Conservation (phyloP, 2,888 invertebrate genomes). For the Eupithecia dodoneata region DNA sequence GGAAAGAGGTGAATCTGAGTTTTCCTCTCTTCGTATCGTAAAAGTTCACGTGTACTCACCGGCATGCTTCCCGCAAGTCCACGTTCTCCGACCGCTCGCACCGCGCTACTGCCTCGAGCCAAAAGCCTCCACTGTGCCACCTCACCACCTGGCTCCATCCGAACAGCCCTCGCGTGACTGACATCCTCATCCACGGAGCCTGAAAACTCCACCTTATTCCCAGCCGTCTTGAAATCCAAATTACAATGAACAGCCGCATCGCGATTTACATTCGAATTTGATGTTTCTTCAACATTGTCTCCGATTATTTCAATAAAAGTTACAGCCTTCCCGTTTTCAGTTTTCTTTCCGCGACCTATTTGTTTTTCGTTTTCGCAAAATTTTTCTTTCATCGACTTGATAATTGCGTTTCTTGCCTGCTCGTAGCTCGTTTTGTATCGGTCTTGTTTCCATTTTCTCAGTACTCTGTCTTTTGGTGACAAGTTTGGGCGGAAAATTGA, state of each 20-base stretch:
- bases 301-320: slow-evolving; percentile 66
- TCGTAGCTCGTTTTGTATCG: slow-evolving; percentile 69
- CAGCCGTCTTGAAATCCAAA: slow-evolving; percentile 49
- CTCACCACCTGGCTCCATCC: slow-evolving; percentile 78
- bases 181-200: slow-evolving; percentile 58
- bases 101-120: slow-evolving; percentile 76
- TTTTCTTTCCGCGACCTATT: slow-evolving; percentile 59
- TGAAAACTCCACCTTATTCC: slow-evolving; percentile 59
- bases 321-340: slow-evolving; percentile 59
- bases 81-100: slow-evolving; percentile 70
- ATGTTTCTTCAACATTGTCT: slow-evolving; percentile 77
- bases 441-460: slow-evolving; percentile 73
- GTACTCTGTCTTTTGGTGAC: slow-evolving; percentile 63
- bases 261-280: slow-evolving; percentile 75
- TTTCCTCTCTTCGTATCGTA: slow-evolving; percentile 3
- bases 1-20: neutral
- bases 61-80: slow-evolving; percentile 72
- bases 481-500: slow-evolving; percentile 47
- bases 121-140: slow-evolving; percentile 76
- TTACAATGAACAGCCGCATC: slow-evolving; percentile 47
- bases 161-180: slow-evolving; percentile 77
- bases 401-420: slow-evolving; percentile 70
- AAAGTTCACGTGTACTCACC: slow-evolving; percentile 59
- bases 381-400: slow-evolving; percentile 78
- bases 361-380: slow-evolving; percentile 55